phyloP scores from a whole-genome alignment of 2,797 vertebrate genomes.

The Siniperca obscura region DNA sequence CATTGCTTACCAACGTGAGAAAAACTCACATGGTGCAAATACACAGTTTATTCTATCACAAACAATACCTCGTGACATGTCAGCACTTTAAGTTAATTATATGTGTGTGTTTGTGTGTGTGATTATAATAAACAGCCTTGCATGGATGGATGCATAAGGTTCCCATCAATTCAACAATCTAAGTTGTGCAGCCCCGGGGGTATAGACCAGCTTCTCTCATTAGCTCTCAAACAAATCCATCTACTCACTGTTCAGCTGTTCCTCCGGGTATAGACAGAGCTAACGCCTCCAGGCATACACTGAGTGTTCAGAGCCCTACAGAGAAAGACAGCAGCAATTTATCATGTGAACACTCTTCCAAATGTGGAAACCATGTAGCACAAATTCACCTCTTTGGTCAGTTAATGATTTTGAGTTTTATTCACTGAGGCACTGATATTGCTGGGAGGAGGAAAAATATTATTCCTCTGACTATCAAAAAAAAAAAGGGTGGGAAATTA shows the following conservation, averaged over 20 bases:
- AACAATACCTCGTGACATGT: background rate
- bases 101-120: conserved; percentile 9
- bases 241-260: conserved; percentile 23
- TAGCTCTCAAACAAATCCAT: conserved; percentile 58
- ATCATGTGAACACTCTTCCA: conserved; percentile 9
- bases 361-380: background rate
- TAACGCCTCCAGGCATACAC: conserved; percentile 1
- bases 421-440: background rate
- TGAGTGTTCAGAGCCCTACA: conserved; percentile 20
- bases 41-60: conserved; percentile 16
- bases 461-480: background rate
- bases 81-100: conserved; percentile 14
- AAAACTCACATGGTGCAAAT: too few relatives aligned
- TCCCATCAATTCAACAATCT: conserved; percentile 43
- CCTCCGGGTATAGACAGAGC: conserved; percentile 10
- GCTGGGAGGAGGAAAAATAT: background rate
- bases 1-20: too few relatives aligned
- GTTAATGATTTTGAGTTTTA: background rate
- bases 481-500: background rate
- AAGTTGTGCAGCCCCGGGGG: conserved; percentile 19
- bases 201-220: conserved; percentile 45
- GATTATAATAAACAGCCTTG: conserved; percentile 41
- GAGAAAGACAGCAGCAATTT: conserved; percentile 5
- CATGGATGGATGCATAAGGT: conserved; percentile 11
- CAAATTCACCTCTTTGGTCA: background rate